Evolutionary conservation across 2,888 invertebrate species (phyloP), one percentile per base, ranked within the genome.

Genomic region (Ectemnius lituratus): DNA sequence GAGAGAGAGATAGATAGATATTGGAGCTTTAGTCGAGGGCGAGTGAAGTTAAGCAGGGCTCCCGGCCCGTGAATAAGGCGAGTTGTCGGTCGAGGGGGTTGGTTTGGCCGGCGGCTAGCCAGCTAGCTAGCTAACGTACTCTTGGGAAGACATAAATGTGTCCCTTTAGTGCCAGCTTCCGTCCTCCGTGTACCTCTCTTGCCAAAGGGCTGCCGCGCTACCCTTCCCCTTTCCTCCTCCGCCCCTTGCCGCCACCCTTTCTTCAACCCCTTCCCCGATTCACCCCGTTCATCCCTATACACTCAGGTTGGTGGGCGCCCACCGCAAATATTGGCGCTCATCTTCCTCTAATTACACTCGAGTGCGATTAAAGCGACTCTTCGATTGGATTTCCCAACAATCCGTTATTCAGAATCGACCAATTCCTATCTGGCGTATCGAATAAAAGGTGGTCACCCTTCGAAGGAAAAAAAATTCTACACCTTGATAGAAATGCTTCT

Each of bases 151-250:
- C 79, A 74, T 81, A 81, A 83, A 79, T 79, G 83, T 79, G 83
- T 86, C 86, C 84, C 85, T 87, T 85, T 84, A 86, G 84, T 83
- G 78, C 78, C 78, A 71, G 78, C 76, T 79, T 79, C 80, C 76
- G 74, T 79, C 75, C 76, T 75, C 78, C 76, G 59, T 72, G n/a
- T 47, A 28, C 47, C 52, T 52, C 52, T 37, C 37, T 37, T 14
- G 68, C 60, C 71, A 60, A 75, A 77, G 72, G 75, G 72, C 60
- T 56, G 61, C 57, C 58, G 62, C n/a, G n/a, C n/a, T n/a, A n/a
- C n/a, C n/a, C 56, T 52, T 3, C 23, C 23, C 23, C n/a, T n/a
- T 23, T 23, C 23, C 0, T 2, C 23, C 56, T 60, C 69, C 60
- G 28, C 56, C 57, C 57, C 65, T 75, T 72, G 60, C 62, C 62